Base-by-base conservation (phyloP, 1,140 invertebrate species). In the Eriosoma lanigerum region DNA sequence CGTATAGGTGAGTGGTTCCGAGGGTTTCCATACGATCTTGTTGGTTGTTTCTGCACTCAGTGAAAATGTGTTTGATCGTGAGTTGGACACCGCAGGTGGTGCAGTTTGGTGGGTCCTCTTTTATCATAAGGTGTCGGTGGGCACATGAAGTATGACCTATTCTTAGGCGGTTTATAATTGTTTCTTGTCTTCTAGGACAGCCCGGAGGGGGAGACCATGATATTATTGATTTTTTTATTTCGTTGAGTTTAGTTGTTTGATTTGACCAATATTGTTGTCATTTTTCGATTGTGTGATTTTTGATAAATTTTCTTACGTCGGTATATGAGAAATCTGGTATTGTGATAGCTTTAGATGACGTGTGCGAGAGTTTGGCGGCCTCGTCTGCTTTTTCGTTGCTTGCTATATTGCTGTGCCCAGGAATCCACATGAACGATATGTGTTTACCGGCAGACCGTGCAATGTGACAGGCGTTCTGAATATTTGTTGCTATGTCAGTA, bases 211-310 rank as follows among this genome's bases (percentile, higher is more conserved):
- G 19, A 9, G 32, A 15, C 32, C 19, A 21, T 38, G 19, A 26
- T 12, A 64, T 5, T n/a, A 44, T 64, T 38, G 62, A 38, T 4
- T 12, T 32, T 44, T 64, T 64, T 38, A 38, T 38, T 64, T 64
- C 29, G n/a, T 64, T 64, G 5, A 64, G 62, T 64, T 64, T 64
- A 3, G 32, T 64, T 29, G 62, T 1, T 1, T 64, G 32, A 17
- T 64, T 64, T 64, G 17, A 10, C 32, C 32, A 64, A n/a, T 64
- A 32, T 64, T 64, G 60, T 64, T 29, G 60, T 26, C 17, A 38
- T 19, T 12, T n/a, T 17, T 0, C 24, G 15, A 19, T n/a, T 6
- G 15, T 6, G 29, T 17, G 15, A 38, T 38, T 64, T 32, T 64
- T 38, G 15, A 64, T 64, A 9, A 8, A 1, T 64, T 64, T 64